phyloP scores from a whole-genome alignment of 1,140 invertebrate genomes.

The Eumeta japonica region DNA sequence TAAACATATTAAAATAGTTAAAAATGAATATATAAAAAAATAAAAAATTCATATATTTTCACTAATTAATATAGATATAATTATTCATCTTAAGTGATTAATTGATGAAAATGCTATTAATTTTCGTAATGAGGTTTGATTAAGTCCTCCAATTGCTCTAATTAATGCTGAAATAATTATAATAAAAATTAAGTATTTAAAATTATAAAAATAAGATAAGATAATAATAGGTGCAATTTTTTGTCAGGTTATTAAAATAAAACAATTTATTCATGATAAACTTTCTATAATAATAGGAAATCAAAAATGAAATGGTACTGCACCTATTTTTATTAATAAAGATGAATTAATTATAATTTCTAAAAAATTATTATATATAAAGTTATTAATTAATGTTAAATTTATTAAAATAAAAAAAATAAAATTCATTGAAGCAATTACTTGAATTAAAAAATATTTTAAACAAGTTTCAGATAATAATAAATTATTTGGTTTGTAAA shows the following conservation, averaged over 20 bases:
- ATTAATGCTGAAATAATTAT: constrained; percentile 38
- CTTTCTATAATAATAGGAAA: constrained; percentile 51
- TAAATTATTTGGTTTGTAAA: constrained; percentile 44
- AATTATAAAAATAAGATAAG: constrained; percentile 40
- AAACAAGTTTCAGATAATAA: constrained; percentile 41
- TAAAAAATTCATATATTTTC: constrained; percentile 44
- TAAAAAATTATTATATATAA: constrained; percentile 29
- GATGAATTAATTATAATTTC: constrained; percentile 27
- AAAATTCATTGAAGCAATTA: constrained; percentile 48
- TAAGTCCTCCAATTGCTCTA: constrained; percentile 41
- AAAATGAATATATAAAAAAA: constrained; percentile 44
- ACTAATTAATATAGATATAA: constrained; percentile 24
- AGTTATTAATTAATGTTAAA: constrained; percentile 35
- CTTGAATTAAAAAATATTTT: constrained; percentile 57
- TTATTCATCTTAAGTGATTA: constrained; percentile 57
- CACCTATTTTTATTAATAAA: constrained; percentile 44
- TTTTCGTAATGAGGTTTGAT: constrained; percentile 55
- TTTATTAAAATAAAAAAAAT: constrained; percentile 43
- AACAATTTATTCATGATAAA: constrained; percentile 39
- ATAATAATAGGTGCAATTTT: constrained; percentile 55
- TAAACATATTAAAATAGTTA: constrained; percentile 35
- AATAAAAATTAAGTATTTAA: constrained; percentile 33
- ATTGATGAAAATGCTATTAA: constrained; percentile 57
- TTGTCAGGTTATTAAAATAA: constrained; percentile 56
- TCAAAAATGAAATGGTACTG: constrained; percentile 53